Evolutionary conservation across 2,113 vertebrate species (phyloP), one percentile per base, ranked within the genome.

Genomic region (Conger conger): DNA sequence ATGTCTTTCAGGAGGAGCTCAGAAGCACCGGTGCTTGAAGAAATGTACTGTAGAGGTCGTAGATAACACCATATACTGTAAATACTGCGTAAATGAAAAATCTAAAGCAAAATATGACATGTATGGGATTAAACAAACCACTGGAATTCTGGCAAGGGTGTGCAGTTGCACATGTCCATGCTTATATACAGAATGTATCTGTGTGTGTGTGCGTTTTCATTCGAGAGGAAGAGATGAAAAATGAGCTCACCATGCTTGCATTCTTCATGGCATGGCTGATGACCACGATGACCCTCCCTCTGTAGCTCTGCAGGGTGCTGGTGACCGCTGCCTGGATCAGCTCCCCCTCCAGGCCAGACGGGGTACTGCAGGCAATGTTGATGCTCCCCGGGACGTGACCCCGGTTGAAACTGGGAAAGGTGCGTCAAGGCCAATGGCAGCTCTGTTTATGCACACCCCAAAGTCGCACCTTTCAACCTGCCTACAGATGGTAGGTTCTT

Each of bases 331-430:
- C 6, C 68, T n/a, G 96, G 86, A 96, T 27, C 6, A 99, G 94
- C 81, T 98, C 97, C 4, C 97, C 96, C 30, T 99, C 98, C 0
- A 93, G 76, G 2, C 95, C 94, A 86, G 99, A 97, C 0, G 95
- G 95, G 0, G 95, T 90, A 38, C 92, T 92, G 91, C 97, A 98
- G 0, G 97, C 95, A 88, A 99, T 91, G 86, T 96, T 99, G 92
- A 99, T 96, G 94, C 98, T 99, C 82, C 98, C 96, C 20, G 97
- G 95, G 87, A 99, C 95, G 86, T 99, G 98, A 80, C 98, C 98
- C 80, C 97, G 96, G 89, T 94, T 93, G 88, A 97, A 99, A 91
- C 98, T 99, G 91, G 84, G 86, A 57, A 80, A 23, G 30, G 37
- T 17, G 18, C 50, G 84, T 97, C 94, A 98, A 97, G 96, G 95